phyloP scores from a whole-genome alignment of 2,888 invertebrate species.

The Choreutis nemorana region DNA sequence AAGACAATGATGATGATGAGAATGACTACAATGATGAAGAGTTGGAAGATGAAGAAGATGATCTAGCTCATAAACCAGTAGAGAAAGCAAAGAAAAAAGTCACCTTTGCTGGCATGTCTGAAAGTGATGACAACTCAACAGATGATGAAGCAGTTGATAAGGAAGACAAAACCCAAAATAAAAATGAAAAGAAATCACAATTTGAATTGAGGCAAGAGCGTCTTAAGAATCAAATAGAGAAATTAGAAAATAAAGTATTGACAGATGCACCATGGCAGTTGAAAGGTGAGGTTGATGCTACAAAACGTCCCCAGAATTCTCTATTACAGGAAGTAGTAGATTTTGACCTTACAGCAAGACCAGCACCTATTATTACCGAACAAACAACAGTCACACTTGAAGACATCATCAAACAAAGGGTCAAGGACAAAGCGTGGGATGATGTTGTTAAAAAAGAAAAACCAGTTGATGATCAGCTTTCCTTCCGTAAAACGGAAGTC shows the following conservation, averaged over 20 bases:
- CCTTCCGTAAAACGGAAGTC: slow-evolving; percentile 87
- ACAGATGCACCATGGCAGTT: slow-evolving; percentile 93
- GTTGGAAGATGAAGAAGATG: slow-evolving; percentile 20
- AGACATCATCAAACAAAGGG: slow-evolving; percentile 88
- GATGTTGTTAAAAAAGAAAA: slow-evolving; percentile 90
- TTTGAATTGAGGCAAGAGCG: slow-evolving; percentile 80
- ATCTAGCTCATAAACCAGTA: slow-evolving; percentile 14
- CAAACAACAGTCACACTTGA: slow-evolving; percentile 88
- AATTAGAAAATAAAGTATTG: slow-evolving; percentile 76
- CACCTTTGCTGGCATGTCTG: slow-evolving; percentile 31
- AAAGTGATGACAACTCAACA: slow-evolving; percentile 22
- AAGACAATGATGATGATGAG: slow-evolving; percentile 20
- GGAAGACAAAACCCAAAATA: slow-evolving; percentile 11
- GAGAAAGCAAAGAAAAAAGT: slow-evolving; percentile 27
- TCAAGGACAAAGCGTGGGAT: slow-evolving; percentile 94
- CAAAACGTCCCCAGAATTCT: slow-evolving; percentile 88
- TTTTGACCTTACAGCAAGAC: slow-evolving; percentile 84
- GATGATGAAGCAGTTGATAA: slow-evolving; percentile 16
- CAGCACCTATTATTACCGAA: slow-evolving; percentile 92
- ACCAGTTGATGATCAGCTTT: slow-evolving; percentile 80
- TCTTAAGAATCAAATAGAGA: slow-evolving; percentile 71
- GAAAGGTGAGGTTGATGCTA: slow-evolving; percentile 86
- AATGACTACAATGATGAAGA: slow-evolving; percentile 16
- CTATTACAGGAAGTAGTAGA: slow-evolving; percentile 91
- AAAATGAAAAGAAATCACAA: slow-evolving; percentile 64